Evolutionary conservation across 1,140 invertebrate species (phyloP).

Genomic region (Drosophila paulistorum): DNA sequence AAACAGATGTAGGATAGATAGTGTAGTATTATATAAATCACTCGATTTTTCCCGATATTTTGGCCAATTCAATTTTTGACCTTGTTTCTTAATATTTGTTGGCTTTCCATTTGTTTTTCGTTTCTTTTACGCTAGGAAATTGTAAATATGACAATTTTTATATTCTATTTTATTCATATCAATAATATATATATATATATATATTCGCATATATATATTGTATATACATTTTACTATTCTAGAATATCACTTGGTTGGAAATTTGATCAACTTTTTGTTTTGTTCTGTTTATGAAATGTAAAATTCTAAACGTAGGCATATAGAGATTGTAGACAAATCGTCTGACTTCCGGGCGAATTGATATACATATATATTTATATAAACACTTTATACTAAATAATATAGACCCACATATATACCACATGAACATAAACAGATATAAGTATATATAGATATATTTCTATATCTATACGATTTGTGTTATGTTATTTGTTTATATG

Average conservation of each 20-base stretch:
- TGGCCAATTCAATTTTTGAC: background rate
- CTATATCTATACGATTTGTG: slow-evolving; percentile 16
- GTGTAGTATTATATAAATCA: background rate
- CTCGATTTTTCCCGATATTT: background rate
- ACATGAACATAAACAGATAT: slow-evolving; percentile 3
- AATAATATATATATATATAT: slow-evolving; percentile 25
- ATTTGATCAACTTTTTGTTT: background rate
- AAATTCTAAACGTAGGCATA: slow-evolving; percentile 1
- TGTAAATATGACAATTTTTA: slow-evolving; percentile 36
- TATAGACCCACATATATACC: background rate
- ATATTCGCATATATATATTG: slow-evolving; percentile 28
- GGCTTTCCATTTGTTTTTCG: background rate
- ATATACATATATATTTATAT: too few relatives aligned
- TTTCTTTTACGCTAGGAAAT: slow-evolving; percentile 30
- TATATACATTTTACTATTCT: background rate
- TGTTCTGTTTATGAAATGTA: background rate
- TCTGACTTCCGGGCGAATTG: background rate
- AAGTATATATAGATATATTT: slow-evolving; percentile 6
- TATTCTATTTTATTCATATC: background rate
- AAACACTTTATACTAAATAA: background rate
- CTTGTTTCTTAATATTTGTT: background rate
- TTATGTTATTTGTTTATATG: slow-evolving; percentile 2
- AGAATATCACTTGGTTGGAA: background rate
- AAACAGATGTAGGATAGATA: slow-evolving; percentile 1
- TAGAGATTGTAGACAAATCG: background rate